phyloP scores from a whole-genome alignment of 2,888 invertebrate species.

The Machimus atricapillus region DNA sequence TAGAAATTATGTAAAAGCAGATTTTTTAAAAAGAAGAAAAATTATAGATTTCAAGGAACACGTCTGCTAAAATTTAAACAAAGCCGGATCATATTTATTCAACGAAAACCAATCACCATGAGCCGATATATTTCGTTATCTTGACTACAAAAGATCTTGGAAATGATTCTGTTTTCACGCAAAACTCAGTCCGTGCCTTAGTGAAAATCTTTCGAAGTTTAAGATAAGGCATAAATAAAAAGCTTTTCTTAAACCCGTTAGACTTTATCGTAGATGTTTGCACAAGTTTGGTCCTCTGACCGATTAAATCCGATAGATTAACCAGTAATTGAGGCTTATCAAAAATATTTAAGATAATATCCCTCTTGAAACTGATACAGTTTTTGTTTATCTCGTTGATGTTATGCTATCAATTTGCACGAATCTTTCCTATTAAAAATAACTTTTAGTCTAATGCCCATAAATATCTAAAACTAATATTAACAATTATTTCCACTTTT shows the following conservation, averaged over 20 bases:
- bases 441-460: too few relatives aligned
- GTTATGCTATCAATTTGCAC: too few relatives aligned
- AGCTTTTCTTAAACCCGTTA: neutral
- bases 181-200: neutral
- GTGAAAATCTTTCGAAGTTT: neutral
- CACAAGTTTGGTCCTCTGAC: neutral
- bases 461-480: neutral
- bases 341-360: constrained; percentile 52
- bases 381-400: neutral
- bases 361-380: too few relatives aligned
- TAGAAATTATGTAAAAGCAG: too few relatives aligned
- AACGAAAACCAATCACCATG: neutral
- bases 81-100: too few relatives aligned
- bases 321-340: constrained; percentile 56
- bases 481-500: neutral
- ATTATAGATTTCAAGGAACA: too few relatives aligned
- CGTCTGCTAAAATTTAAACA: too few relatives aligned
- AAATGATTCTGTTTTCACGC: neutral
- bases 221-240: neutral
- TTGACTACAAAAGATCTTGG: neutral
- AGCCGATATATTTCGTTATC: neutral
- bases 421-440: too few relatives aligned
- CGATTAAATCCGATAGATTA: neutral
- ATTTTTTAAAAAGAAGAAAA: too few relatives aligned
- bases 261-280: neutral